Base-by-base conservation (phyloP, 2,888 invertebrate genomes). In the Anthophora plumipes region DNA sequence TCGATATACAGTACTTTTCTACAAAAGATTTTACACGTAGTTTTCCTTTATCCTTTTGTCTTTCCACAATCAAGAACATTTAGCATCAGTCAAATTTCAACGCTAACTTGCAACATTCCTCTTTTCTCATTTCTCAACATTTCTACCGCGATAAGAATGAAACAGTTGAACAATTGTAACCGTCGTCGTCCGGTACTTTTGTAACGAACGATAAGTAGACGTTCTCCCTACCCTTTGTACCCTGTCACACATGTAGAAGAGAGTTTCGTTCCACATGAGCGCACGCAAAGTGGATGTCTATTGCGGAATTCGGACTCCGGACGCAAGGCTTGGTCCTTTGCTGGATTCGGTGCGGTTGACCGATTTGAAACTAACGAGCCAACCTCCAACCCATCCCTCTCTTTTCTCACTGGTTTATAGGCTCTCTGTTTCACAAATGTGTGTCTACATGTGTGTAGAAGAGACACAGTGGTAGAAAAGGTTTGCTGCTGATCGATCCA, bases 361-460 rank as follows among this genome's bases (percentile, higher is more conserved):
- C 84, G 85, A 85, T 79, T 86, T 77, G 82, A 83, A 79, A 86
- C 82, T 87, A 87, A 87, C 84, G 85, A 87, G 87, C 76, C 39
- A 72, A 11, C 55, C 31, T 31, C 63, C 73, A n/a, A n/a, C n/a
- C n/a, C n/a, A n/a, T n/a, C n/a, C n/a, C n/a, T n/a, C n/a, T n/a
- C 73, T 75, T 78, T 84, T 78, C 80, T 69, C 86, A 68, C 71
- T 43, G 70, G 64, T 63, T n/a, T 31, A 37, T 59, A 63, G 25
- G n/a, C n/a, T n/a, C n/a, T n/a, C n/a, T n/a, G n/a, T n/a, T n/a
- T n/a, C n/a, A n/a, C n/a, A n/a, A n/a, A n/a, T n/a, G n/a, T n/a
- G n/a, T n/a, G n/a, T n/a, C n/a, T n/a, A n/a, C n/a, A n/a, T n/a
- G n/a, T n/a, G n/a, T n/a, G n/a, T n/a, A n/a, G n/a, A n/a, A n/a